These are phyloP conservation scores for Drosophila testacea DNA, from an alignment of 2,888 invertebrate genomes.

Conservation along the genomic window DNA sequence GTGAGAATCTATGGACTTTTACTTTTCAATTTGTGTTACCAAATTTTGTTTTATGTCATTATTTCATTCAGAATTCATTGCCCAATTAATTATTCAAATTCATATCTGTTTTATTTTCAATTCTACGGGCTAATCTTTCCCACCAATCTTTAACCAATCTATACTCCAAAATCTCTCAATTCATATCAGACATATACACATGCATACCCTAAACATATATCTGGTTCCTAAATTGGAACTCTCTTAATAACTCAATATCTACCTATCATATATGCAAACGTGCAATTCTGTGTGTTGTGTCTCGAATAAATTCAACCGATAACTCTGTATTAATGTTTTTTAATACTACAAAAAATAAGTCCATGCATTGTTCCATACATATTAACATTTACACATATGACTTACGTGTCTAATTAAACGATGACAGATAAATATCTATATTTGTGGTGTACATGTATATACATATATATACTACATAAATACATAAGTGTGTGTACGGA, in stretches of 20 bases:
- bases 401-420: slow-evolving; percentile 21
- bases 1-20: slow-evolving; percentile 65
- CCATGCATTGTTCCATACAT: slow-evolving; percentile 40
- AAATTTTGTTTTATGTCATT: neutral
- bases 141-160: slow-evolving; percentile 64
- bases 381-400: slow-evolving; percentile 14
- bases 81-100: neutral
- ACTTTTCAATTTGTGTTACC: slow-evolving; percentile 34
- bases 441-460: slow-evolving; percentile 21
- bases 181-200: slow-evolving; percentile 15
- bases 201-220: slow-evolving; percentile 7
- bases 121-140: slow-evolving; percentile 64
- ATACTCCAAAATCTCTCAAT: slow-evolving; percentile 31
- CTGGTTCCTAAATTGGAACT: slow-evolving; percentile 2
- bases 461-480: slow-evolving; percentile 16
- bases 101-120: slow-evolving; percentile 20
- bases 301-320: slow-evolving; percentile 28
- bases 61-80: slow-evolving; percentile 4
- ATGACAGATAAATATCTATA: slow-evolving; percentile 29
- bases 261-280: slow-evolving; percentile 15
- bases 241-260: slow-evolving; percentile 26
- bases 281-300: slow-evolving; percentile 52
- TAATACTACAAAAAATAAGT: slow-evolving; percentile 40
- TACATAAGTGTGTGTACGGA: slow-evolving; percentile 46
- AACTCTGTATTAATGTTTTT: slow-evolving; percentile 35